Evolutionary conservation across 2,113 vertebrate genomes (phyloP).

Genomic region (Pavo muticus): DNA sequence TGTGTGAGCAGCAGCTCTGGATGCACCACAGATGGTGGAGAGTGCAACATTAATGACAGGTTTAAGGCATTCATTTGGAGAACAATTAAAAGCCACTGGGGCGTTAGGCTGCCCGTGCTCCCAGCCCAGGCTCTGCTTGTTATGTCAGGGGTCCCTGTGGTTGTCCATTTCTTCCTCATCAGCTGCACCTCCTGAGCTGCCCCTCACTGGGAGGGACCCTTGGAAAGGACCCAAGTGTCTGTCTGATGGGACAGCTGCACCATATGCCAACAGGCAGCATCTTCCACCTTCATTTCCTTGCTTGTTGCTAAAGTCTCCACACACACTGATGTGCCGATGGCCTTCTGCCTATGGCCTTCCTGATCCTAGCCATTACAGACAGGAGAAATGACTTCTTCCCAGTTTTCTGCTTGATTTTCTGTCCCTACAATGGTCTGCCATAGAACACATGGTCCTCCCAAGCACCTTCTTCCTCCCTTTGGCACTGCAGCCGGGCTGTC

Average conservation of each 20-base stretch:
- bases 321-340: fast-evolving
- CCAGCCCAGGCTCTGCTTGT: not conserved
- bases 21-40: not conserved
- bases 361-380: no score
- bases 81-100: not conserved
- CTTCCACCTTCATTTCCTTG: not conserved
- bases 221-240: not conserved
- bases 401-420: not conserved
- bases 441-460: fast-evolving
- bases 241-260: fast-evolving
- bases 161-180: not conserved
- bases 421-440: fast-evolving
- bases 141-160: not conserved
- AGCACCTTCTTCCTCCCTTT: not conserved
- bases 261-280: not conserved
- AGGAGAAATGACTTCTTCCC: no score
- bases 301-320: not conserved
- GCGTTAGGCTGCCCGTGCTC: not conserved
- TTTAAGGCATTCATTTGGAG: no score
- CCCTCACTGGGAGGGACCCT: not conserved
- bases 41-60: no score
- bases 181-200: not conserved
- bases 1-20: not conserved
- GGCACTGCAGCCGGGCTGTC: not conserved
- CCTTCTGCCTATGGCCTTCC: not conserved